Conservation (phyloP, 2,888 invertebrate genomes). For the Drosophila kokeensis region DNA sequence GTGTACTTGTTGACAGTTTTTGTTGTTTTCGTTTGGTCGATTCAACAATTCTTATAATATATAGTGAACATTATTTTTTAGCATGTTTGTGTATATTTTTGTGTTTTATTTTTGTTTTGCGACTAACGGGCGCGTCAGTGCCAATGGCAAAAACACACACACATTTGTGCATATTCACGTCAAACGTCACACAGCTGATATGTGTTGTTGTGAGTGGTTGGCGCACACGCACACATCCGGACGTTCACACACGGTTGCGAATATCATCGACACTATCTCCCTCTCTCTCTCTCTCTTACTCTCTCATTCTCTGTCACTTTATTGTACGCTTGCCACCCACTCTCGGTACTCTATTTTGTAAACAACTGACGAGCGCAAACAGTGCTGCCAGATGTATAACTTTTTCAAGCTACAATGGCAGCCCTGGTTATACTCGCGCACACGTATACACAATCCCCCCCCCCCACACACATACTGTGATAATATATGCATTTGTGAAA, state of each 20-base stretch:
- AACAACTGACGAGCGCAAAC: conserved; percentile 58
- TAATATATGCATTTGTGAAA: conserved; percentile 64
- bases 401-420: conserved; percentile 55
- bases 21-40: conserved; percentile 14
- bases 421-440: conserved; percentile 39
- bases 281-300: background rate
- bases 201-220: conserved; percentile 56
- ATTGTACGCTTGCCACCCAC: conserved; percentile 33
- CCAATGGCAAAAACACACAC: conserved; percentile 54
- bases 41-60: conserved; percentile 31
- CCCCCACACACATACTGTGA: conserved; percentile 17
- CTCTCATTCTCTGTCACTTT: conserved; percentile 18
- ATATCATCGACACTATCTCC: conserved; percentile 38
- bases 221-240: conserved; percentile 48
- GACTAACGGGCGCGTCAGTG: conserved; percentile 58
- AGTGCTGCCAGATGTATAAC: conserved; percentile 59
- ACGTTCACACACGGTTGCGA: conserved; percentile 25
- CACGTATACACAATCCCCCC: conserved; percentile 31
- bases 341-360: conserved; percentile 63
- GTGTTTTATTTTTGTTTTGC: conserved; percentile 56
- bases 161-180: conserved; percentile 44
- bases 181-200: conserved; percentile 69
- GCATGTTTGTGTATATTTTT: conserved; percentile 35
- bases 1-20: conserved; percentile 11
- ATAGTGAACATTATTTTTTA: conserved; percentile 11